These are phyloP conservation scores for Tragelaphus scriptus DNA, from an alignment of 2,113 vertebrate genomes.

Conservation along the genomic window DNA sequence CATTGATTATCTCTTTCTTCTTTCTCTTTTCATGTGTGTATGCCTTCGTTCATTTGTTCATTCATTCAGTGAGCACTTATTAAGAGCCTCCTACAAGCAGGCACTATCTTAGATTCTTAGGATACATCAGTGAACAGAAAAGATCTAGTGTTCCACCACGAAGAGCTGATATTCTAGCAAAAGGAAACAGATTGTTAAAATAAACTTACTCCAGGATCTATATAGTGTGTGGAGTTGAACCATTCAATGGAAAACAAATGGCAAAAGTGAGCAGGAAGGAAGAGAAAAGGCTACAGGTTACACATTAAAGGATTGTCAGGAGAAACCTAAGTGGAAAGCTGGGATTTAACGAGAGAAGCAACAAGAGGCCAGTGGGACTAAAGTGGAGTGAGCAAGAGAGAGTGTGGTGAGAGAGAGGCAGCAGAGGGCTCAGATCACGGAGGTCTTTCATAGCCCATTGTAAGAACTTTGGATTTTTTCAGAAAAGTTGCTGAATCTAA, in stretches of 20 bases:
- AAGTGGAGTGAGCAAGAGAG: background rate
- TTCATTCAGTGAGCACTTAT: background rate
- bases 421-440: background rate
- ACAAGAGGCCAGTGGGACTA: background rate
- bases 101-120: background rate
- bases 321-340: background rate
- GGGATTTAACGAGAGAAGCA: background rate
- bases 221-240: background rate
- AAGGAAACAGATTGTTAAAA: background rate
- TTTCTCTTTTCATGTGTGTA: background rate
- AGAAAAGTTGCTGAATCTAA: background rate
- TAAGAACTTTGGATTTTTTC: background rate
- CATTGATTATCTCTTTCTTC: background rate
- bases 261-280: background rate
- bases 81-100: background rate
- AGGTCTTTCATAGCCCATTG: background rate
- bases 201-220: background rate
- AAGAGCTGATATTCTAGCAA: background rate
- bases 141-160: background rate
- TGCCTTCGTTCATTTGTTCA: background rate
- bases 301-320: background rate
- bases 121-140: background rate
- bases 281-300: background rate
- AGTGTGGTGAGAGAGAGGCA: background rate
- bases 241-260: background rate